Evolutionary conservation across 2,888 invertebrate species (phyloP).

Genomic region (Andrena chrysosceles): DNA sequence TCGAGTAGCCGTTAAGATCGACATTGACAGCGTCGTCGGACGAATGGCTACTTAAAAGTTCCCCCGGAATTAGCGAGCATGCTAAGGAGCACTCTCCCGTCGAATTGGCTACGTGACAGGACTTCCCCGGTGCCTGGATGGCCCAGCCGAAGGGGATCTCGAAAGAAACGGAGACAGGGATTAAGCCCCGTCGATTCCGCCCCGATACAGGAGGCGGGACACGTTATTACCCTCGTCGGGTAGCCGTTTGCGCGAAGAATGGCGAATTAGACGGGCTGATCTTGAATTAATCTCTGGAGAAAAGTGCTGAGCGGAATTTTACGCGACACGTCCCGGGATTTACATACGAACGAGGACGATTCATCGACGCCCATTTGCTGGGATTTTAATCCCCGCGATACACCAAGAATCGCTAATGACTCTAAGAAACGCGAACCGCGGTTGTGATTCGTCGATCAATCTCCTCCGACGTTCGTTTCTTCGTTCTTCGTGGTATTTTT

Average conservation of each 20-base stretch:
- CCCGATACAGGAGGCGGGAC: constrained; percentile 49
- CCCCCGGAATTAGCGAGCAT: constrained; percentile 30
- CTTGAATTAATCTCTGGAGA: constrained; percentile 36
- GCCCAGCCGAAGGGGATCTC: background rate
- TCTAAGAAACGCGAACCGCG: background rate
- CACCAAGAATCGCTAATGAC: background rate
- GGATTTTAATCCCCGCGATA: constrained; percentile 11
- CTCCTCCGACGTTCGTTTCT: background rate
- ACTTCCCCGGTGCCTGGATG: constrained; percentile 29
- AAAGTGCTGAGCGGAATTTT: constrained; percentile 4
- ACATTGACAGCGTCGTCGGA: background rate
- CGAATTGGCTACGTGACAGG: constrained; percentile 64
- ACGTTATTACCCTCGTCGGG: constrained; percentile 39
- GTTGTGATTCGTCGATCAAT: background rate
- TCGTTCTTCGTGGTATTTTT: background rate
- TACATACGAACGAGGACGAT: constrained; percentile 43
- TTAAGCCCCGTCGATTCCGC: constrained; percentile 58
- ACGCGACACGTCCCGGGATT: constrained; percentile 27
- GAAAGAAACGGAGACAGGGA: constrained; percentile 53
- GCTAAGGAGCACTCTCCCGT: constrained; percentile 48
- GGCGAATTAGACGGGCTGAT: constrained; percentile 33
- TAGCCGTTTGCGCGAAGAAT: constrained; percentile 32
- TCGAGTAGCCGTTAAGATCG: constrained; percentile 10
- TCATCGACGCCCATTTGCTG: constrained; percentile 17
- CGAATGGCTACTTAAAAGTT: background rate